Percentiles rank a stretch among this genome's conserved stretches.
Evolutionary conservation across 2,113 vertebrate genomes (phyloP).

Genomic region (Tychaedon coryphoeus): DNA sequence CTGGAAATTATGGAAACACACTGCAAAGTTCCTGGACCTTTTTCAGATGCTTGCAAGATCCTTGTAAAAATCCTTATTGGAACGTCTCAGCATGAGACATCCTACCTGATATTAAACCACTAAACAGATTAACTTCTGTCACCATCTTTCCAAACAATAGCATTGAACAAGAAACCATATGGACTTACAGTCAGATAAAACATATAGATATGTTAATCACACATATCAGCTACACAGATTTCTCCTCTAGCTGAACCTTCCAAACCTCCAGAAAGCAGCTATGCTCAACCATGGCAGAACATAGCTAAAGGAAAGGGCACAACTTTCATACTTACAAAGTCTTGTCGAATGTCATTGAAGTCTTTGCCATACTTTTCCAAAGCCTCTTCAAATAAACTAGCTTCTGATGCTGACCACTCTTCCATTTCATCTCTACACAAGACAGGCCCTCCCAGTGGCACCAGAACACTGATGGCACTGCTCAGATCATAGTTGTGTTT

Average conservation of each 20-base stretch:
- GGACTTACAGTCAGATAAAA: background rate
- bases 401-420: slow-evolving; percentile 97
- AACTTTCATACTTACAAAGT: slow-evolving; percentile 86
- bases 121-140: background rate
- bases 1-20: background rate
- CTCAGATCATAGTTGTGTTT: slow-evolving; percentile 91
- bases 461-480: slow-evolving; percentile 91
- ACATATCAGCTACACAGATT: background rate
- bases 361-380: slow-evolving; percentile 98
- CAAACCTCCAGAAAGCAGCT: background rate
- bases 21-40: background rate
- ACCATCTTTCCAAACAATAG: background rate
- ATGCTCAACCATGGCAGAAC: background rate
- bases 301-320: background rate
- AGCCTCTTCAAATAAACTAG: slow-evolving; percentile 94
- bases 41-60: background rate
- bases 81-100: background rate
- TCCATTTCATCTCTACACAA: slow-evolving; percentile 98
- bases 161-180: background rate
- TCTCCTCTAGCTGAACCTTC: background rate
- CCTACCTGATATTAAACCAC: background rate
- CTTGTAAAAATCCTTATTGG: background rate
- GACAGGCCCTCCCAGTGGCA: slow-evolving; percentile 93
- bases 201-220: background rate
- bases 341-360: slow-evolving; percentile 98